Evolutionary conservation across 2,113 vertebrate species (phyloP).

Genomic region (Dicrurus megarhynchus): DNA sequence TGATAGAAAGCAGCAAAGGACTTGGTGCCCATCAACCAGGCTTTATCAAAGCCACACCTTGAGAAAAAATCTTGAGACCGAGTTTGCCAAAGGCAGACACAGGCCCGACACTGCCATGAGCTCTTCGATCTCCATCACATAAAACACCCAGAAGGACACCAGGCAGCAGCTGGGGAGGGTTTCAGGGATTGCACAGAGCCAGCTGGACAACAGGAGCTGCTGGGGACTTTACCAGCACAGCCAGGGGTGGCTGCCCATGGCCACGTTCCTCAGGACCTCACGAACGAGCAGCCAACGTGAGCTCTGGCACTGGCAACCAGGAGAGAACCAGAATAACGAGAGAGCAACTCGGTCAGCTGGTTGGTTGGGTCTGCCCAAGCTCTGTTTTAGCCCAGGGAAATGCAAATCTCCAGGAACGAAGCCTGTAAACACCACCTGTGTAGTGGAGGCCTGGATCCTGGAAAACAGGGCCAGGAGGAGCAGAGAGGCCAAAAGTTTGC

Average conservation of each 20-base stretch:
- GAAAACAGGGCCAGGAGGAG: not conserved
- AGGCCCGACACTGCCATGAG: accelerated
- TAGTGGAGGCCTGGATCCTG: not conserved
- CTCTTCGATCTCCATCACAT: not conserved
- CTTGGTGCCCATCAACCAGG: not conserved
- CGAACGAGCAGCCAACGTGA: not conserved
- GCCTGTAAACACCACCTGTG: not conserved
- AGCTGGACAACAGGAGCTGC: not conserved
- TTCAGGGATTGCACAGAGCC: accelerated
- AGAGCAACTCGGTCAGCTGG: not conserved
- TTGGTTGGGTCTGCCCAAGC: not conserved
- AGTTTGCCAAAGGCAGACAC: not conserved
- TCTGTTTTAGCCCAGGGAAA: not conserved
- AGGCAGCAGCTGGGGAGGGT: not conserved
- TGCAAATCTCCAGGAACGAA: not conserved
- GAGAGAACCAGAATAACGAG: not conserved
- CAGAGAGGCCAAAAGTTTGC: not conserved
- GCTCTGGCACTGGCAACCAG: not conserved
- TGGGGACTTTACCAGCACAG: not conserved
- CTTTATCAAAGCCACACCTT: not conserved
- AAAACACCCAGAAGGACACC: accelerated
- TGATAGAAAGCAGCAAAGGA: accelerated
- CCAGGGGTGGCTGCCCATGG: not conserved
- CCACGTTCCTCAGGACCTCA: not conserved
- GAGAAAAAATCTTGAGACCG: not conserved